These are phyloP conservation scores for Trachymyrmex cornetzi DNA, from an alignment of 1,140 invertebrate genomes.

Conservation along the genomic window DNA sequence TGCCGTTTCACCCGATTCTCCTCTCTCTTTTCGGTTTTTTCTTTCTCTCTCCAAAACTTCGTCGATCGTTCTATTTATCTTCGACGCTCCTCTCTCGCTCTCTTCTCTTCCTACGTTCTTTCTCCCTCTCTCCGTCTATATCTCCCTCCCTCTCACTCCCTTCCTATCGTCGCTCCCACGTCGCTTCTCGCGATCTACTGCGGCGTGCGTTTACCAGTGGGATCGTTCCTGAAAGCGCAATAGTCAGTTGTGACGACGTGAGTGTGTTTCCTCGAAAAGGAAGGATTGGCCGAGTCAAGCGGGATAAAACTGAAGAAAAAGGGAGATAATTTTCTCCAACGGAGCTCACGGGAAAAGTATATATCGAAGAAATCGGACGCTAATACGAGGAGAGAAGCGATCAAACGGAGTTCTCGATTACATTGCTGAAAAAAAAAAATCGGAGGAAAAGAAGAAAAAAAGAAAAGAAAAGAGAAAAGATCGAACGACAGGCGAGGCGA, in stretches of 20 bases:
- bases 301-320: neutral
- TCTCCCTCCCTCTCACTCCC: neutral
- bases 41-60: neutral
- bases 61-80: constrained; percentile 13
- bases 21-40: constrained; percentile 17
- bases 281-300: too few species aligned
- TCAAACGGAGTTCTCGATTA: neutral
- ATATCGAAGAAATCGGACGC: neutral
- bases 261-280: neutral
- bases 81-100: neutral
- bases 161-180: constrained; percentile 1
- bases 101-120: neutral
- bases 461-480: neutral
- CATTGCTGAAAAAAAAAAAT: neutral
- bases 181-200: constrained; percentile 33
- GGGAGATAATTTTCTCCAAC: neutral
- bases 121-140: neutral
- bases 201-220: constrained; percentile 27
- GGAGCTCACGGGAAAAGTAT: neutral
- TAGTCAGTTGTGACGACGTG: constrained; percentile 22
- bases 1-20: constrained; percentile 9
- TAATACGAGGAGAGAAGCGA: neutral
- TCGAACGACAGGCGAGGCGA: constrained; percentile 17
- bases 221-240: constrained; percentile 43
- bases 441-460: neutral